Evolutionary conservation across 2,113 vertebrate species (phyloP).

Genomic region (human): GRCh38 chr12:86401001-86401500

Average conservation of each 20-base stretch:
- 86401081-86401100: not conserved
- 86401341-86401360: not conserved
- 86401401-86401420: not conserved
- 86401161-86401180: not conserved
- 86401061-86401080: not conserved
- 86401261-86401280: no score
- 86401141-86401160: not conserved
- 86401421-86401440: not conserved
- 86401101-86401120: not conserved
- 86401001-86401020: not conserved
- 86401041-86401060: not conserved
- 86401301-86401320: no score
- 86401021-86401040: not conserved
- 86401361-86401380: not conserved
- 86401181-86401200: not conserved
- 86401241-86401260: not conserved
- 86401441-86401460: not conserved
- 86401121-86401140: not conserved
- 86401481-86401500: not conserved
- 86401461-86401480: not conserved
- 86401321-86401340: not conserved
- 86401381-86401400: not conserved
- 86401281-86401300: no score
- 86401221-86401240: not conserved
- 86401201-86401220: not conserved